A percentile compares a stretch with the other conserved stretches of the same genome.
These are phyloP conservation scores for Diadophis punctatus DNA, from an alignment of 2,113 vertebrate species.

Conservation along the genomic window DNA sequence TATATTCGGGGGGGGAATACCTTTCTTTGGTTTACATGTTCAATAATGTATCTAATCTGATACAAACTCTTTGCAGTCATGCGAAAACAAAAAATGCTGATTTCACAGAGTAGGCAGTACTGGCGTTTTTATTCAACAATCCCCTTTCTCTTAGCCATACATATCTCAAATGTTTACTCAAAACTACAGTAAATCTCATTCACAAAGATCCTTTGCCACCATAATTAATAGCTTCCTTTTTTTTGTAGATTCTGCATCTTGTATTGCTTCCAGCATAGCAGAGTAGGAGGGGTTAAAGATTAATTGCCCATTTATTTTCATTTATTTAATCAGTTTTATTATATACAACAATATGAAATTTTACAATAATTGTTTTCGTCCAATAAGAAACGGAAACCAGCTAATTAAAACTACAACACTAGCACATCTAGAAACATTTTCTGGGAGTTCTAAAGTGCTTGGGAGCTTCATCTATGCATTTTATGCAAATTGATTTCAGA, in stretches of 20 bases:
- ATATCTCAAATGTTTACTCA: neutral
- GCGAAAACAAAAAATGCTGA: neutral
- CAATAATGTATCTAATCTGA: neutral
- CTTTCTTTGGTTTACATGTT: neutral
- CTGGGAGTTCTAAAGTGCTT: neutral
- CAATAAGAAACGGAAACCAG: neutral
- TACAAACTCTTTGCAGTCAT: neutral
- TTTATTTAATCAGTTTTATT: neutral
- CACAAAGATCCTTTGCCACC: neutral
- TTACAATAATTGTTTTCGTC: neutral
- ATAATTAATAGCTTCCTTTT: neutral
- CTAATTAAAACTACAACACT: neutral
- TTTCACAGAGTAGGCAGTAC: neutral
- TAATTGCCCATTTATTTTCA: neutral
- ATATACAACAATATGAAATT: neutral
- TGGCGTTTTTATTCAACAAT: neutral
- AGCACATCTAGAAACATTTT: neutral
- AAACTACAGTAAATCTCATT: neutral
- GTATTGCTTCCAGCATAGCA: neutral
- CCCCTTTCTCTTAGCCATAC: neutral
- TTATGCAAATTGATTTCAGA: neutral
- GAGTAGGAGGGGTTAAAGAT: neutral
- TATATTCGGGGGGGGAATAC: neutral
- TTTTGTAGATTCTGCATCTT: neutral
- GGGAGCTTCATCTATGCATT: neutral